phyloP scores from a whole-genome alignment of 2,797 vertebrate species.

The Gallinago solitaria region DNA sequence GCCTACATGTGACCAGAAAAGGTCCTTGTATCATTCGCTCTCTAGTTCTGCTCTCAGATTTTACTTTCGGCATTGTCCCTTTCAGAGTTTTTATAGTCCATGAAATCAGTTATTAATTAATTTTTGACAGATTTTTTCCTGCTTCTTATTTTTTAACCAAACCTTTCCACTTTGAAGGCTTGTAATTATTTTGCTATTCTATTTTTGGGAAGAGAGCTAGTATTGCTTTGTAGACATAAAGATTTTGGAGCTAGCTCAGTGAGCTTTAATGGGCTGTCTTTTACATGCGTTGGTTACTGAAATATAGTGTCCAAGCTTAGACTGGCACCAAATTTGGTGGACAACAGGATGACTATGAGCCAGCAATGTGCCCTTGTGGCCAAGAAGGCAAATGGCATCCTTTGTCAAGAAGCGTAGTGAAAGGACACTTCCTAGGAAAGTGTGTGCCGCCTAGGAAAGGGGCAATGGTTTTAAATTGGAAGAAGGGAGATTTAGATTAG shows the following conservation, averaged over 20 bases:
- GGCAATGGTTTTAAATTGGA: no score
- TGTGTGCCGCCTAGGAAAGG: no score
- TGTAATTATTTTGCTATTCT: neutral
- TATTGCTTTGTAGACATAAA: neutral
- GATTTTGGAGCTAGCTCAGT: neutral
- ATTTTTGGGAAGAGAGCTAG: neutral
- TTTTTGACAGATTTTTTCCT: fast-evolving
- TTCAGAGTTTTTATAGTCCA: neutral
- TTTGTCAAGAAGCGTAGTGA: no score
- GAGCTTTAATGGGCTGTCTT: neutral
- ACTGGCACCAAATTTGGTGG: neutral
- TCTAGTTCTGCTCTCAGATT: neutral
- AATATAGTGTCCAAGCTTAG: neutral
- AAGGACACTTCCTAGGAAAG: no score
- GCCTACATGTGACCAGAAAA: neutral
- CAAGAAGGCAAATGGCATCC: no score
- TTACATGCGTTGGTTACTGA: fast-evolving
- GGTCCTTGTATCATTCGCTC: no score
- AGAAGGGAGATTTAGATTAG: no score
- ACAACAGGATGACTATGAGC: no score
- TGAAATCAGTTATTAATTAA: neutral
- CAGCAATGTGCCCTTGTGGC: no score
- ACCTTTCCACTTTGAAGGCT: neutral
- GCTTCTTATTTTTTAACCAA: neutral
- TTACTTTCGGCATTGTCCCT: neutral